Evolutionary conservation across 2,888 invertebrate species (phyloP), one percentile per base, ranked within the genome.

Genomic region (Microchrysa polita): DNA sequence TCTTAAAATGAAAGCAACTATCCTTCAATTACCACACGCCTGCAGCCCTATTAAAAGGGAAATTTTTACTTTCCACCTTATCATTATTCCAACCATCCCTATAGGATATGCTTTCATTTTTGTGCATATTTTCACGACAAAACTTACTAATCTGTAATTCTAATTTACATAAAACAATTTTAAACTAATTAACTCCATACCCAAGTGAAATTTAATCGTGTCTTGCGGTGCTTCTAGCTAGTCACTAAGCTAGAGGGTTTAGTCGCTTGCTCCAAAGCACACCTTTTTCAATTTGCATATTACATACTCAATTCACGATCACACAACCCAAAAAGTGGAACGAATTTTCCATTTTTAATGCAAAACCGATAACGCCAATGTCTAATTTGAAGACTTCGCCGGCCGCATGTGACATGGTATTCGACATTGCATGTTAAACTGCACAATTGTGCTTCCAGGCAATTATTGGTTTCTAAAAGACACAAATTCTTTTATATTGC

Each of bases 301-400:
- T 34, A 12, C 48, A 48, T 48, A 48, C 48, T n/a, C 48, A 48
- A n/a, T 48, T 4, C 27, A 34, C 27, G 48, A 48, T n/a, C 4
- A 48, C 48, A 4, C 12, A 48, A 12, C 12, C 48, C 27, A 27
- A 59, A 23, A 67, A 67, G 67, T 67, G 42, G 67, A 67, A 67
- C 67, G 16, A 67, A 67, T 67, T 67, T 67, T 52, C 52, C 67
- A 67, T 67, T 52, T 67, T 67, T 40, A 61, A 61, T 61, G 61
- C n/a, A 61, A 61, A 40, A 12, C 40, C 16, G 61, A 61, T 61
- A 61, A 61, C 27, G 27, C 27, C 27, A 14, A 9, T 61, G 61
- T 34, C 61, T 34, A 61, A 61, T 61, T 40, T 61, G 40, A 61
- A n/a, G 16, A 61, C 7, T 7, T 34, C 27, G 23, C n/a, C n/a